These are phyloP conservation scores for Zosterops lateralis DNA, from an alignment of 2,113 vertebrate genomes.

Conservation along the genomic window DNA sequence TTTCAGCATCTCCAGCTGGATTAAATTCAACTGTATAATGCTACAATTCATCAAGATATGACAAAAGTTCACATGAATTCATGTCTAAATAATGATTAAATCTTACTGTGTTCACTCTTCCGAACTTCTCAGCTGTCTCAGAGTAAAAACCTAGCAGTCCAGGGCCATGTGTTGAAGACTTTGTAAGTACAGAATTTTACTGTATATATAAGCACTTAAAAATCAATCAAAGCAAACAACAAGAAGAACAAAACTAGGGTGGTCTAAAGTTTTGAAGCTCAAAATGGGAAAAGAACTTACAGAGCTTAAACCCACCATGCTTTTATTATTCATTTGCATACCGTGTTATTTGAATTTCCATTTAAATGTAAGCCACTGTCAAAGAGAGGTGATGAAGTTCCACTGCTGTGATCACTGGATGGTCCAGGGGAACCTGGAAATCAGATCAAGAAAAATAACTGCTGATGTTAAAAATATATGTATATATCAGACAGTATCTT, in stretches of 20 bases:
- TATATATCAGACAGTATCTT: background rate
- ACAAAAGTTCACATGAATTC: background rate
- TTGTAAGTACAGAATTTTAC: background rate
- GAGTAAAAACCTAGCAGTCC: background rate
- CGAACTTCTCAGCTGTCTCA: background rate
- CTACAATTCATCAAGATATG: background rate
- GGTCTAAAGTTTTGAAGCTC: background rate
- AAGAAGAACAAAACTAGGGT: background rate
- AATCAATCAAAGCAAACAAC: background rate
- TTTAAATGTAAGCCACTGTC: slow-evolving; percentile 93
- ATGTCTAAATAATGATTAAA: background rate
- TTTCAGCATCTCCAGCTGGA: background rate
- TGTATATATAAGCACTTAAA: background rate
- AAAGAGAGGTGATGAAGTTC: slow-evolving; percentile 87
- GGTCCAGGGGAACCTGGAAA: slow-evolving; percentile 85
- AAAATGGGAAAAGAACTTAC: background rate
- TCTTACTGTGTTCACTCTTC: background rate
- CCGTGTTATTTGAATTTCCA: slow-evolving; percentile 82
- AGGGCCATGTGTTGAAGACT: background rate
- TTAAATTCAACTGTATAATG: background rate
- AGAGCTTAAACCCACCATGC: background rate
- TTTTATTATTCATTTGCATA: slow-evolving; percentile 65
- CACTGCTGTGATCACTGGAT: slow-evolving; percentile 83
- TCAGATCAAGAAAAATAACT: background rate
- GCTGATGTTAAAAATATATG: background rate